Evolutionary conservation across 1,140 invertebrate species (phyloP).

Genomic region (Trichoplusia ni): DNA sequence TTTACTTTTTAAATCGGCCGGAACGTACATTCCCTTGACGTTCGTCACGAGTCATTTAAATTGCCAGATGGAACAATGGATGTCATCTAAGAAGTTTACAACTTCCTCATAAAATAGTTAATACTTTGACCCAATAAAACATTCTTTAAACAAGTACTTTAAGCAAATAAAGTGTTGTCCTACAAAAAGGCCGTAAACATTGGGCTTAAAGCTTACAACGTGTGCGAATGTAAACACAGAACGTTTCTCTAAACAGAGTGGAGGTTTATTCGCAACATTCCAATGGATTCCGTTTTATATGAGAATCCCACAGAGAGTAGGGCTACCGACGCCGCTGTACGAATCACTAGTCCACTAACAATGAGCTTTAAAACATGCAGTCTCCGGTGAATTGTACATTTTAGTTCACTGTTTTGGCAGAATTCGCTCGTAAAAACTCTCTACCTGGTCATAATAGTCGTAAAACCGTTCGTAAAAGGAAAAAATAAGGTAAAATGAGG

Average conservation of each 20-base stretch:
- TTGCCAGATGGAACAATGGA: neutral
- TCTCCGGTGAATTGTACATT: neutral
- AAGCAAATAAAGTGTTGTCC: constrained; percentile 21
- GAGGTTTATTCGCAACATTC: constrained; percentile 48
- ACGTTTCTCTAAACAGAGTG: constrained; percentile 52
- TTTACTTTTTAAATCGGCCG: neutral
- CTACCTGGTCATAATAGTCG: no score
- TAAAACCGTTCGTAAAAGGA: no score
- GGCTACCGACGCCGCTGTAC: neutral
- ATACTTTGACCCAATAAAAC: constrained; percentile 28
- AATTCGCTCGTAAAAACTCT: no score
- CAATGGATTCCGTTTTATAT: neutral
- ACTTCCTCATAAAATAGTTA: constrained; percentile 27
- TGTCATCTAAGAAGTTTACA: constrained; percentile 16
- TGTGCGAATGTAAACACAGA: constrained; percentile 62
- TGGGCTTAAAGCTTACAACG: constrained; percentile 32
- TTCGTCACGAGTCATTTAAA: constrained; percentile 17
- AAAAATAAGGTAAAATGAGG: no score
- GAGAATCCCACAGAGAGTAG: constrained; percentile 3
- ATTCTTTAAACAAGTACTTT: neutral
- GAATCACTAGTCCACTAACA: constrained; percentile 22
- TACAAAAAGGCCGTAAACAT: constrained; percentile 26
- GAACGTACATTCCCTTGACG: constrained; percentile 5
- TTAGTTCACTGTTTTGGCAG: constrained; percentile 8
- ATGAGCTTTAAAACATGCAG: constrained; percentile 6